Percentiles rank a stretch among this genome's conserved stretches.
Evolutionary conservation across 2,797 vertebrate species (phyloP).

Genomic region (Gephyroberyx darwinii): DNA sequence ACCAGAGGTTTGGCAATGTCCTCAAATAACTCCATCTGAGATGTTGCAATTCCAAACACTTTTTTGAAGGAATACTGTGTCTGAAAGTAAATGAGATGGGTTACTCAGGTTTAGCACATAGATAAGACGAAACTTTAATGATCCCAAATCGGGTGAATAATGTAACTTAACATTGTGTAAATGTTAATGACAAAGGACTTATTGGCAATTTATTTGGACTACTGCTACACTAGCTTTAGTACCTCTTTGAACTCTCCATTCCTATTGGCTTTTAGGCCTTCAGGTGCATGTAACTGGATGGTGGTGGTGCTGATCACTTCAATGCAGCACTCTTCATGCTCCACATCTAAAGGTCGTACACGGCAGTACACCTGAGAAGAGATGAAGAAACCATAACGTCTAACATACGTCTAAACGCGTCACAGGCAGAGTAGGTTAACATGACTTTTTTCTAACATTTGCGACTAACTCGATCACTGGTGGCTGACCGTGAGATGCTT

Average conservation of each 20-base stretch:
- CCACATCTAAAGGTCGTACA: constrained; percentile 85
- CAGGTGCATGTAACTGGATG: constrained; percentile 92
- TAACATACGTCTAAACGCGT: too few relatives aligned
- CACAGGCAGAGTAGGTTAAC: too few relatives aligned
- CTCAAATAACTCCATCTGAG: constrained; percentile 90
- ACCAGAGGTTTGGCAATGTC: constrained; percentile 91
- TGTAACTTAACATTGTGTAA: not conserved
- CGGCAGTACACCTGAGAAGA: constrained; percentile 90
- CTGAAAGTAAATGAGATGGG: constrained; percentile 72
- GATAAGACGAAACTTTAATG: not conserved
- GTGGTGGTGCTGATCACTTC: constrained; percentile 90
- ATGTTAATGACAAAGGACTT: too few relatives aligned
- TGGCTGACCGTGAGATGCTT: too few relatives aligned
- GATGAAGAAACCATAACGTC: too few relatives aligned
- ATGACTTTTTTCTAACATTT: too few relatives aligned
- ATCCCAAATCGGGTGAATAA: not conserved
- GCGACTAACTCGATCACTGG: too few relatives aligned
- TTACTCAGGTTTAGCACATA: not conserved
- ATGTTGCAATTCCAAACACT: constrained; percentile 88
- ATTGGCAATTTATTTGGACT: not conserved
- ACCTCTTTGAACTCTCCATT: constrained; percentile 97
- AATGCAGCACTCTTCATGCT: constrained; percentile 89
- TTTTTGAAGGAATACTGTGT: constrained; percentile 95
- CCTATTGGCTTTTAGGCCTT: constrained; percentile 87
- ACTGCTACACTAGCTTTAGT: not conserved